Evolutionary conservation across 2,797 vertebrate genomes (phyloP), one percentile per base, ranked within the genome.

Genomic region (Mus caroli): DNA sequence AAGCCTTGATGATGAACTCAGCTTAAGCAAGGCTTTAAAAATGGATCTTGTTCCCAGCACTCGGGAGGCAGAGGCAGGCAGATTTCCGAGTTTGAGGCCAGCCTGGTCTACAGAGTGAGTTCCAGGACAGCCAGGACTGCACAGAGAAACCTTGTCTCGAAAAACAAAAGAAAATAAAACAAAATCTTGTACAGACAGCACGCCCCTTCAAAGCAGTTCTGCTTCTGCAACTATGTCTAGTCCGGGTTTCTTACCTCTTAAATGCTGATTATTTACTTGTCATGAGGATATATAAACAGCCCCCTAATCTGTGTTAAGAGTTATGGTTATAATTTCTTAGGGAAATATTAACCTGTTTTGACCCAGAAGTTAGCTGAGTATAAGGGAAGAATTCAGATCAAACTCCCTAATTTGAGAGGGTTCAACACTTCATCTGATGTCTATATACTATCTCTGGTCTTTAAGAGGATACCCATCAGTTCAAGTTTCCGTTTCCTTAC

Each of bases 181-280:
- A 43, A 43, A 78, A 67, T 78, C 34, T n/a, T 94, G 8, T 64
- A 89, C 1, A 58, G 10, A 87, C 28, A 54, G 19, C 67, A 67
- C 7, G 19, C 54, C 60, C 8, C 76, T 96, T 40, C 26, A 86
- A 69, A 88, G 82, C 6, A 96, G 37, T 88, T 94, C 28, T 96
- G 77, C 40, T 91, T 94, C 56, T 92, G 54, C 17, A 92, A 31
- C 62, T 71, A 76, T 26, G 78, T 56, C 34, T 3, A 93, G 78
- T 67, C 22, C 28, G 87, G 4, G 77, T n/a, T 50, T 84, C 20
- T 94, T 24, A 69, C 24, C 15, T 73, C 69, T 90, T 88, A 79
- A 86, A 94, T 11, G 9, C 56, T 54, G 17, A 11, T 40, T 79
- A 85, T 52, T 93, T 87, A 77, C 1, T 37, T 37, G 58, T 4